phyloP scores from a whole-genome alignment of 2,113 vertebrate species.

The Procavia capensis region DNA sequence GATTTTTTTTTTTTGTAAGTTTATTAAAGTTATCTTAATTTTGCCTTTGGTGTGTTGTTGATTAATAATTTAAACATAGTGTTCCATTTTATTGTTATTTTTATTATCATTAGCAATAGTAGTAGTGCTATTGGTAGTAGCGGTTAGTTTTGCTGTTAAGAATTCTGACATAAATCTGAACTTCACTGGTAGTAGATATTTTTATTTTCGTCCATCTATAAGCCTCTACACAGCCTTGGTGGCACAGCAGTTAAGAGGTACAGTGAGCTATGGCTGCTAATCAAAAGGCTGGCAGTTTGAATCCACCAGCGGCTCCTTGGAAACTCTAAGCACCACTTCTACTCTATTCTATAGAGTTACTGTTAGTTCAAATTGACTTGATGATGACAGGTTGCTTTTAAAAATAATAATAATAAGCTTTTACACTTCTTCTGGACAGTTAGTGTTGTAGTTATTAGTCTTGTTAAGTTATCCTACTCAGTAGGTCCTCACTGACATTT shows the following conservation, averaged over 20 bases:
- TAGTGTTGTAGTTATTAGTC: background rate
- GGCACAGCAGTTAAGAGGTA: too few species aligned
- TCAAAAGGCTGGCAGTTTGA: too few species aligned
- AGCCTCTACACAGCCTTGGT: too few species aligned
- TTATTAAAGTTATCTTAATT: background rate
- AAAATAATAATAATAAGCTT: background rate
- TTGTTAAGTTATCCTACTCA: background rate
- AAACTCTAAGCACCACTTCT: too few species aligned
- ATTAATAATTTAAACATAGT: background rate
- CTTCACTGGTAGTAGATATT: background rate
- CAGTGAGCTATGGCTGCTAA: too few species aligned
- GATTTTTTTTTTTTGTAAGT: too few species aligned
- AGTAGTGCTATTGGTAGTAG: background rate
- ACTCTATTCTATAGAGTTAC: too few species aligned
- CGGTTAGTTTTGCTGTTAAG: background rate
- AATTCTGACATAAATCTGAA: background rate
- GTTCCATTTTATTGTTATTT: background rate
- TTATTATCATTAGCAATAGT: background rate
- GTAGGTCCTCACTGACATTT: background rate
- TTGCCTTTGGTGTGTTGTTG: background rate
- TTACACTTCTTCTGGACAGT: background rate
- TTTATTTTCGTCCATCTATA: background rate
- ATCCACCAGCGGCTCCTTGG: too few species aligned
- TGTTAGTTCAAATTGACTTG: too few species aligned
- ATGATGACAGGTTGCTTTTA: background rate